Evolutionary conservation across 92 coral and sea anemone genomes (phyloP).

Genomic region (Actinernus sp.): DNA sequence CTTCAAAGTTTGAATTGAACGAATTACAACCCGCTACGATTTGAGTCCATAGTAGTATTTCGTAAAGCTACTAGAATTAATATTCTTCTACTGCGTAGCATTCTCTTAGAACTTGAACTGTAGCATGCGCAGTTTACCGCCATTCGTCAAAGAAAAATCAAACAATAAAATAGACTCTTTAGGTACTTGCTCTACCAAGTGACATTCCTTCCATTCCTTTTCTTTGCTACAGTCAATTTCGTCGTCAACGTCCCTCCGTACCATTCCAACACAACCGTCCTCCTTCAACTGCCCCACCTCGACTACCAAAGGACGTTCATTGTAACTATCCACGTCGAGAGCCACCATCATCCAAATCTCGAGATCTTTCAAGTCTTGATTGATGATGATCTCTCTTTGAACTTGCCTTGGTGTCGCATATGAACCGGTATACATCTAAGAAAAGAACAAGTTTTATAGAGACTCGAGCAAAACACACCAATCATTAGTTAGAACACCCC

Average conservation of each 20-base stretch:
- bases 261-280: constrained; percentile 10
- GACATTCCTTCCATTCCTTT: constrained; percentile 13
- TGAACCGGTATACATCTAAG: constrained; percentile 27
- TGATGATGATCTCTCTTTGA: constrained; percentile 7
- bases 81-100: neutral
- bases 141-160: constrained; percentile 25
- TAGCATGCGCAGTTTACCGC: constrained; percentile 18
- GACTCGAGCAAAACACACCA: too few species aligned
- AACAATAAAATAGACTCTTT: constrained; percentile 21
- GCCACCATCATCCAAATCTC: constrained; percentile 34
- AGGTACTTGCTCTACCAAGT: constrained; percentile 23
- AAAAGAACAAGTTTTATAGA: neutral
- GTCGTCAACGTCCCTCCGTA: constrained; percentile 32
- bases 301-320: constrained; percentile 26
- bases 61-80: too few species aligned
- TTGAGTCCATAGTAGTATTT: too few species aligned
- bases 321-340: constrained; percentile 10
- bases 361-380: constrained; percentile 1
- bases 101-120: constrained; percentile 20
- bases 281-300: constrained; percentile 9
- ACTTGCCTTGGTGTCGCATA: constrained; percentile 12
- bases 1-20: too few species aligned
- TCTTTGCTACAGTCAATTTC: constrained; percentile 14
- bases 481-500: too few species aligned
- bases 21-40: too few species aligned